phyloP scores from a whole-genome alignment of 2,797 vertebrate genomes.

The Podargus strigoides region DNA sequence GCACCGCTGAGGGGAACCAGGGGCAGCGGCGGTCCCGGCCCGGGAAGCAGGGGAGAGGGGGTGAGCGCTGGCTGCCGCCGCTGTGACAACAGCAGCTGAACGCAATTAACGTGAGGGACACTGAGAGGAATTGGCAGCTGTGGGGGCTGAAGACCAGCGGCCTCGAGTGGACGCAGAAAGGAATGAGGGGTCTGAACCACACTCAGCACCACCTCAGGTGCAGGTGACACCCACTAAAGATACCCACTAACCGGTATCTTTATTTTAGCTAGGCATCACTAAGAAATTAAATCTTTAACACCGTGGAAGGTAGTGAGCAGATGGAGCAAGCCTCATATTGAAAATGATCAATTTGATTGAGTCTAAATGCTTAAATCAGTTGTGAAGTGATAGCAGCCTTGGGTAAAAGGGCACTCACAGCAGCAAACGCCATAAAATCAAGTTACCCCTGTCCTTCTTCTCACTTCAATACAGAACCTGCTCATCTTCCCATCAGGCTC shows the following conservation, averaged over 20 bases:
- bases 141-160: too few species aligned
- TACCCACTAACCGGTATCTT: rapidly evolving
- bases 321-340: rapidly evolving
- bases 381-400: background rate
- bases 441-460: too few species aligned
- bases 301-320: background rate
- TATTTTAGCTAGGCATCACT: background rate
- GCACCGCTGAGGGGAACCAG: too few species aligned
- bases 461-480: rapidly evolving
- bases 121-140: rapidly evolving
- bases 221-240: too few species aligned
- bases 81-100: background rate
- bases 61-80: background rate
- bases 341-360: background rate
- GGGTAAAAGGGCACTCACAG: background rate
- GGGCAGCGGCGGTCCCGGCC: too few species aligned
- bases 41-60: too few species aligned
- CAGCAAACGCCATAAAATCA: background rate
- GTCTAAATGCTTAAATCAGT: background rate
- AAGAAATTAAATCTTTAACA: background rate
- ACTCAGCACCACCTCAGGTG: too few species aligned
- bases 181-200: too few species aligned
- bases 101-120: rapidly evolving
- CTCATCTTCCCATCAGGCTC: background rate
- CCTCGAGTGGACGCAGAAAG: too few species aligned